Conservation (phyloP, 2,113 vertebrate genomes). For the Bubalus kerabau region DNA sequence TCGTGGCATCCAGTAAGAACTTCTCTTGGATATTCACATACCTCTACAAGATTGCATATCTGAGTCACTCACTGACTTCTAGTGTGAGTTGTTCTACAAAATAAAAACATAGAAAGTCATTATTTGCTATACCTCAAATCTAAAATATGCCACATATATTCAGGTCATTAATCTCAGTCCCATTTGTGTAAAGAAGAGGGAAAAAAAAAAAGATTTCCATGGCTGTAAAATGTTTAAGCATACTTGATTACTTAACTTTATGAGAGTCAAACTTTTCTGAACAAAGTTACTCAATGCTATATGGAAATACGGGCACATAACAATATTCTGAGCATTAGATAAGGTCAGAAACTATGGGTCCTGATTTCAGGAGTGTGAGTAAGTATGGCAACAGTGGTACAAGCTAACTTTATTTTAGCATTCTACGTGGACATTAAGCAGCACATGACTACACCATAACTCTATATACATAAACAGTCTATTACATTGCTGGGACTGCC, state of each 20-base stretch:
- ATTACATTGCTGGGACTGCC: background rate
- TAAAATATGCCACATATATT: background rate
- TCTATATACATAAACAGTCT: conserved; percentile 17
- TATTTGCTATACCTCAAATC: background rate
- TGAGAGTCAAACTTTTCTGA: background rate
- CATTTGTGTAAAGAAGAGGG: background rate
- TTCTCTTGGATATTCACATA: background rate
- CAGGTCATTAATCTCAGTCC: background rate
- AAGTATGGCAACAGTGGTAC: background rate
- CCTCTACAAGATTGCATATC: background rate
- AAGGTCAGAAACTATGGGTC: background rate
- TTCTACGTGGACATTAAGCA: background rate
- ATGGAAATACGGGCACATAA: background rate
- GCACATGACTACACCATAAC: background rate
- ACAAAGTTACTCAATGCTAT: background rate
- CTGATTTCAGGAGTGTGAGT: background rate
- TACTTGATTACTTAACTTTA: background rate
- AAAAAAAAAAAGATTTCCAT: background rate
- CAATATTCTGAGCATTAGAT: background rate
- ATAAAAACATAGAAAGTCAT: background rate
- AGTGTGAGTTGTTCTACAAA: background rate
- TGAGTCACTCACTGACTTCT: background rate
- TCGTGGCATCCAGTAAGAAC: background rate
- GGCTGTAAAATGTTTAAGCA: background rate
- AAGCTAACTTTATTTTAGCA: background rate